Conservation (phyloP, 2,113 vertebrate species). For the Podilymbus podiceps region DNA sequence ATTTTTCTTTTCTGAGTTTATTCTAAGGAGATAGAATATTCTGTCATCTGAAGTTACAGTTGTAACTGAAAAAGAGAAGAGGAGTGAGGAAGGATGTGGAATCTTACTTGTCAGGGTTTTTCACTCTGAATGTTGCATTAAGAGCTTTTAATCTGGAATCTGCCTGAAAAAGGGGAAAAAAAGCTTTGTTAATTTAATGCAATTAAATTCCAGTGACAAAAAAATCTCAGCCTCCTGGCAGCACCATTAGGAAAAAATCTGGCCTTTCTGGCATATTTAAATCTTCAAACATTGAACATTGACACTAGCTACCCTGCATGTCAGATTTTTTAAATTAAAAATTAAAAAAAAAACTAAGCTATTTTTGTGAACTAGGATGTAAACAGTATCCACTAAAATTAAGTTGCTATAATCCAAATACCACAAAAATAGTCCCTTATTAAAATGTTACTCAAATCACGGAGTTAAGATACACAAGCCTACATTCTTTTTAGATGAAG, state of each 20-base stretch:
- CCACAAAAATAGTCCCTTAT: conserved; percentile 5
- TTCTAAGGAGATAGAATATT: conserved; percentile 45
- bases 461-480: conserved; percentile 40
- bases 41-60: conserved; percentile 5
- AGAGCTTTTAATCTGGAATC: conserved; percentile 95
- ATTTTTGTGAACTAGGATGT: neutral
- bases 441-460: conserved; percentile 24
- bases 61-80: conserved; percentile 22
- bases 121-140: conserved; percentile 96
- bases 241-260: conserved; percentile 24
- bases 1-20: conserved; percentile 67
- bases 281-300: neutral
- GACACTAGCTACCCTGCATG: neutral
- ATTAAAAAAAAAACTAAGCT: neutral
- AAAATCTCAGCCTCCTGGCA: conserved; percentile 62
- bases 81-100: conserved; percentile 5
- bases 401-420: conserved; percentile 10
- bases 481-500: conserved; percentile 65
- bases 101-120: conserved; percentile 95
- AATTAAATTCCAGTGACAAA: conserved; percentile 69
- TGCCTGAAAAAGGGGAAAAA: conserved; percentile 78
- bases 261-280: neutral
- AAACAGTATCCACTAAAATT: neutral
- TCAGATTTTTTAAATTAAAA: neutral
- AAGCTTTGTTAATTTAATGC: conserved; percentile 73